phyloP scores from a whole-genome alignment of 2,888 invertebrate genomes.

The Eulithis testata region DNA sequence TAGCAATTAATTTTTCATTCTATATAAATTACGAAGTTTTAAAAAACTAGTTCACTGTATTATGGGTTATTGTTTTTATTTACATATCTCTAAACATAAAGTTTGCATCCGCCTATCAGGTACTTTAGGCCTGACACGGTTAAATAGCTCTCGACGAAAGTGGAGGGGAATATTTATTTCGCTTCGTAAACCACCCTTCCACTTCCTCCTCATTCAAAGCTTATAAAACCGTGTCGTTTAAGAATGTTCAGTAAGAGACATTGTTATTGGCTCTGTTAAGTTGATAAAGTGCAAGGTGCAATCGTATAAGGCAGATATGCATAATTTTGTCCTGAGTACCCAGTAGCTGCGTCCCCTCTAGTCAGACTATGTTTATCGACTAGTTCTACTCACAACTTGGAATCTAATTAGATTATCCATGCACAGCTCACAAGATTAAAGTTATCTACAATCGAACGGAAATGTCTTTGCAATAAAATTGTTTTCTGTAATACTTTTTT shows the following conservation, averaged over 20 bases:
- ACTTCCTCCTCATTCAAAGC: too few species aligned
- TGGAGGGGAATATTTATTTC: too few species aligned
- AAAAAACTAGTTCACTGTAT: background rate
- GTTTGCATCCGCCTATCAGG: too few species aligned
- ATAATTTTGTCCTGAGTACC: slow-evolving; percentile 54
- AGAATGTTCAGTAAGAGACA: slow-evolving; percentile 34
- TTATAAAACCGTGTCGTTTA: too few species aligned
- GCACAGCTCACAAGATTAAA: slow-evolving; percentile 60
- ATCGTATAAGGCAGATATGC: slow-evolving; percentile 51
- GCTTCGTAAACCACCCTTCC: too few species aligned
- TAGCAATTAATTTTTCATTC: background rate
- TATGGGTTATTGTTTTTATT: slow-evolving; percentile 1
- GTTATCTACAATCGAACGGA: slow-evolving; percentile 67
- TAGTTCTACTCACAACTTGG: slow-evolving; percentile 58
- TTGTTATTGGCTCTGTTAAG: slow-evolving; percentile 40
- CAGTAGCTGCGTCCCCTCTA: slow-evolving; percentile 46
- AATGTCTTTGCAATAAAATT: slow-evolving; percentile 71
- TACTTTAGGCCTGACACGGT: too few species aligned
- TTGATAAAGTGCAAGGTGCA: slow-evolving; percentile 33
- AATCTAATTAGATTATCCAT: slow-evolving; percentile 70
- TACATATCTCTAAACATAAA: background rate
- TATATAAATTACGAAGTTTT: background rate
- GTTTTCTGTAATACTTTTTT: slow-evolving; percentile 67
- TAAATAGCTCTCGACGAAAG: too few species aligned
- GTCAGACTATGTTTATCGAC: slow-evolving; percentile 61